These are phyloP conservation scores for Callimico goeldii DNA, from an alignment of 2,797 vertebrate species.

Conservation along the genomic window DNA sequence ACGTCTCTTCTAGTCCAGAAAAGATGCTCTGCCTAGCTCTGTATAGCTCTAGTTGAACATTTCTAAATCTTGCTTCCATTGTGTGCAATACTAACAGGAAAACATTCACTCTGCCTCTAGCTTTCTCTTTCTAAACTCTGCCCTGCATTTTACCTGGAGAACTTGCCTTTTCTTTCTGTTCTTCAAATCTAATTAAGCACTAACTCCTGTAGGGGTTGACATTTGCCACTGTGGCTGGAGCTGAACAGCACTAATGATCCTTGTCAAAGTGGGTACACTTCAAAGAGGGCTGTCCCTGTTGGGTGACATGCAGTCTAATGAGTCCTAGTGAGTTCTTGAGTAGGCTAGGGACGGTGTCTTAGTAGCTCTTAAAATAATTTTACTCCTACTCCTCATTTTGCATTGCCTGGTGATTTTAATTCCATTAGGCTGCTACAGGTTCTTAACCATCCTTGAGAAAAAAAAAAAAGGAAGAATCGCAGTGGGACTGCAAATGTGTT, in stretches of 20 bases:
- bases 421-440: constrained; percentile 1
- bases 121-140: background rate
- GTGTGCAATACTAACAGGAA: background rate
- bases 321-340: constrained; percentile 26
- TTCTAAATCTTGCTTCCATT: background rate
- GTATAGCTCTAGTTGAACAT: background rate
- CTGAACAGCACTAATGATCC: background rate
- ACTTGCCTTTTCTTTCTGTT: background rate
- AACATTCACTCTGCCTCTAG: background rate
- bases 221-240: background rate
- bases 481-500: background rate
- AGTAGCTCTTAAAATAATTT: constrained; percentile 59
- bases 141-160: constrained; percentile 22
- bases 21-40: background rate
- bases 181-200: constrained; percentile 42
- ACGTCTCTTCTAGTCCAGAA: background rate
- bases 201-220: constrained; percentile 18
- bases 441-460: background rate
- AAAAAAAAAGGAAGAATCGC: background rate
- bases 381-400: background rate
- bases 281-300: background rate
- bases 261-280: background rate
- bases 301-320: background rate
- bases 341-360: constrained; percentile 10
- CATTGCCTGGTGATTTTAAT: constrained; percentile 61